phyloP scores from a whole-genome alignment of 2,888 invertebrate species.

The Acanthopleura granulata region DNA sequence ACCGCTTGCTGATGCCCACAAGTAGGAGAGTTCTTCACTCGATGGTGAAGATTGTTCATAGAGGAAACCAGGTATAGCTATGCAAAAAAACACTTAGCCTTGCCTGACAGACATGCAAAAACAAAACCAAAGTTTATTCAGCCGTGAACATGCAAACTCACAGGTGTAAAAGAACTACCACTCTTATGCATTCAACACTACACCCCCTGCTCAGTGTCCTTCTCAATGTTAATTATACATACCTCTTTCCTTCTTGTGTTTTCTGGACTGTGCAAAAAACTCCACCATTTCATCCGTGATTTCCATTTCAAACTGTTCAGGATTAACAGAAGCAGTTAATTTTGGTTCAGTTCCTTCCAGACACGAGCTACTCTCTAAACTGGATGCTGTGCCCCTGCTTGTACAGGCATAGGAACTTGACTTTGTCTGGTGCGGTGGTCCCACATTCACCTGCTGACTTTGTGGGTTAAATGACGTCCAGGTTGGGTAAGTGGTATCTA shows the following conservation, averaged over 20 bases:
- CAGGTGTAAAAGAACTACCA: too few relatives aligned
- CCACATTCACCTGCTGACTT: constrained; percentile 20
- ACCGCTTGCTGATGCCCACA: too few relatives aligned
- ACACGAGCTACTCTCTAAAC: background rate
- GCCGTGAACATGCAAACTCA: too few relatives aligned
- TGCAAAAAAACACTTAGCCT: too few relatives aligned
- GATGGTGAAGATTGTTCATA: too few relatives aligned
- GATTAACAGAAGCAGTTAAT: constrained; percentile 47
- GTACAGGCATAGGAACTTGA: background rate
- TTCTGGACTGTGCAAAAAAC: constrained; percentile 76
- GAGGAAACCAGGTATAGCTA: too few relatives aligned
- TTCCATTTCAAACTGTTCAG: constrained; percentile 72
- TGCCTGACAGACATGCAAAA: too few relatives aligned
- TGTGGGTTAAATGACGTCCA: background rate
- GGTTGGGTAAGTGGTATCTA: background rate
- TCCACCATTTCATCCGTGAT: constrained; percentile 77
- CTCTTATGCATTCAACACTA: too few relatives aligned
- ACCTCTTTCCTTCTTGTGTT: constrained; percentile 72
- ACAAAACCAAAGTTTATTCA: too few relatives aligned
- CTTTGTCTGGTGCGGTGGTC: constrained; percentile 5
- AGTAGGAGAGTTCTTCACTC: too few relatives aligned
- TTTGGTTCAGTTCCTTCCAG: constrained; percentile 1
- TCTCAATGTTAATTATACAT: constrained; percentile 1
- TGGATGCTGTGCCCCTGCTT: background rate
- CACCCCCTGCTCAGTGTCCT: background rate